Conservation (phyloP, 2,113 vertebrate genomes). For the Ariopsis seemanni region DNA sequence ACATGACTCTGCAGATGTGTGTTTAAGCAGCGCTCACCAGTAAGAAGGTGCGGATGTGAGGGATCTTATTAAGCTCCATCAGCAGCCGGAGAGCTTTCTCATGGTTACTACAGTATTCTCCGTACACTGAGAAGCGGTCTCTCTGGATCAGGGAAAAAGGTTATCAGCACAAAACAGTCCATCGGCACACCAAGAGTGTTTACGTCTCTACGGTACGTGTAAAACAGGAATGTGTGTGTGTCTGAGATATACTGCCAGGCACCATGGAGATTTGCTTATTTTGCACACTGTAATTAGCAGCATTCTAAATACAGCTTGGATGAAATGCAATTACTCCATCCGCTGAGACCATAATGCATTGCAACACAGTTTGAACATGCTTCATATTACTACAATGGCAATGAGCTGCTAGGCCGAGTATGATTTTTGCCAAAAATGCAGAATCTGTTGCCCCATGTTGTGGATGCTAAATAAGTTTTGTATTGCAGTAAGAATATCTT, state of each 20-base stretch:
- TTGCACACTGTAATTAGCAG: background rate
- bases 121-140: conserved; percentile 90
- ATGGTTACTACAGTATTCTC: conserved; percentile 98
- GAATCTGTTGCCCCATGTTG: background rate
- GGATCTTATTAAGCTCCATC: conserved; percentile 96
- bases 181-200: background rate
- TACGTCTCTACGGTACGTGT: background rate
- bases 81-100: conserved; percentile 95
- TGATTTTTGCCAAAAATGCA: background rate
- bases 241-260: background rate
- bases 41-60: conserved; percentile 88
- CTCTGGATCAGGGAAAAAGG: conserved; percentile 72
- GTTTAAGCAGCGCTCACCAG: conserved; percentile 79
- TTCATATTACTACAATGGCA: background rate
- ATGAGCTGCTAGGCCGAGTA: background rate
- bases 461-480: background rate
- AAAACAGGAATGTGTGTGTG: background rate
- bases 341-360: conserved; percentile 20
- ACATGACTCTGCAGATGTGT: too few relatives aligned
- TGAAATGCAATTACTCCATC: conserved; percentile 9
- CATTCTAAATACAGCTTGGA: conserved; percentile 18
- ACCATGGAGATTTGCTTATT: background rate
- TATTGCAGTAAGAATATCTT: background rate
- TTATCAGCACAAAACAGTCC: background rate
- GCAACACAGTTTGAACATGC: background rate